Evolutionary conservation across 2,888 invertebrate genomes (phyloP).

Genomic region (Trichopria drosophilae): DNA sequence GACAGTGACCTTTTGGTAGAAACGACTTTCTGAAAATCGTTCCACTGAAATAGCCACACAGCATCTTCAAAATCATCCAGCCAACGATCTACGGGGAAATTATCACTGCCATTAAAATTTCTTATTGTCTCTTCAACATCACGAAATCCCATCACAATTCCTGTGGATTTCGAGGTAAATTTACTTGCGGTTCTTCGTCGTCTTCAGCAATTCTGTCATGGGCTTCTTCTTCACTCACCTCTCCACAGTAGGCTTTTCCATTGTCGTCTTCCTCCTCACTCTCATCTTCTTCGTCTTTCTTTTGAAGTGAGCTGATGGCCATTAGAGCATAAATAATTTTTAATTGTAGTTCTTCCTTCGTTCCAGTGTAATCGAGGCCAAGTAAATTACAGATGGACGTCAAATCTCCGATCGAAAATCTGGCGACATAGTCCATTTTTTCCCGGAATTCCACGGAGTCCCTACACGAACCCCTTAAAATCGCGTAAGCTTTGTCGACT

Average conservation of each 20-base stretch:
- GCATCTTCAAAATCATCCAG: conserved; percentile 43
- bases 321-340: conserved; percentile 9
- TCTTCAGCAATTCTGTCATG: too few species aligned
- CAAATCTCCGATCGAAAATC: conserved; percentile 4
- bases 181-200: too few species aligned
- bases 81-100: conserved; percentile 38
- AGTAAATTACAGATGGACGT: conserved; percentile 7
- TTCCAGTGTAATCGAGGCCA: conserved; percentile 8
- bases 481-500: conserved; percentile 12
- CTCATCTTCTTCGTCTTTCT: neutral
- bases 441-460: conserved; percentile 19
- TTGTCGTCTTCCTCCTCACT: neutral
- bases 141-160: conserved; percentile 34
- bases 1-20: conserved; percentile 41
- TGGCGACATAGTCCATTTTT: conserved; percentile 7
- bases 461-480: conserved; percentile 11
- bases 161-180: too few species aligned
- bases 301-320: too few species aligned
- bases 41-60: conserved; percentile 38
- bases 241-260: neutral
- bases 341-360: conserved; percentile 6
- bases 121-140: conserved; percentile 36
- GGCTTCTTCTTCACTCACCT: neutral
- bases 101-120: conserved; percentile 10
- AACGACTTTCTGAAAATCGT: conserved; percentile 40